Evolutionary conservation across 2,797 vertebrate species (phyloP).

Genomic region (Euthynnus affinis): DNA sequence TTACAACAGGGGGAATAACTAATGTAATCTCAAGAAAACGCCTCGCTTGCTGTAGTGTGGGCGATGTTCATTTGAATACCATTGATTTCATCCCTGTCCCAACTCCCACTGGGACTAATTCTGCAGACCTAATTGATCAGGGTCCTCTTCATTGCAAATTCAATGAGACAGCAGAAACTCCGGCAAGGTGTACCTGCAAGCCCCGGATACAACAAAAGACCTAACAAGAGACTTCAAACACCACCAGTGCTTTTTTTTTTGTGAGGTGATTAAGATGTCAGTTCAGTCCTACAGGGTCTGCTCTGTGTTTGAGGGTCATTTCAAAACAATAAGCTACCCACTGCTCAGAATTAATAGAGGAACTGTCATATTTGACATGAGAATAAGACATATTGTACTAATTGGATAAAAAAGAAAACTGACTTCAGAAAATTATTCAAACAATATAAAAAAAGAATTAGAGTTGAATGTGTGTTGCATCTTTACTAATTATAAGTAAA

Average conservation of each 20-base stretch:
- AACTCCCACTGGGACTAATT: constrained; percentile 72
- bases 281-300: constrained; percentile 16
- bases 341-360: constrained; percentile 16
- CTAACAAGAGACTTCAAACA: constrained; percentile 46
- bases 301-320: constrained; percentile 27
- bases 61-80: constrained; percentile 76
- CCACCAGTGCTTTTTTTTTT: constrained; percentile 35
- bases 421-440: constrained; percentile 11
- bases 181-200: constrained; percentile 49
- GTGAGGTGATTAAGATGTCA: constrained; percentile 64
- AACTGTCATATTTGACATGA: constrained; percentile 36
- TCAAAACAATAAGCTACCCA: constrained; percentile 30
- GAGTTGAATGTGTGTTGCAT: constrained; percentile 7
- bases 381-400: not conserved
- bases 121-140: constrained; percentile 77
- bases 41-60: constrained; percentile 61
- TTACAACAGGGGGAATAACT: constrained; percentile 67
- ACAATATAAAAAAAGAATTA: not conserved
- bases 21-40: constrained; percentile 67
- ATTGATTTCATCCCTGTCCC: constrained; percentile 75
- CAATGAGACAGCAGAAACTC: constrained; percentile 64
- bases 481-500: constrained; percentile 22
- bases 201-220: constrained; percentile 55
- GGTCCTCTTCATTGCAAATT: constrained; percentile 66
- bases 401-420: constrained; percentile 14